These are phyloP conservation scores for Spodoptera exigua DNA, from an alignment of 2,888 invertebrate genomes.

Conservation along the genomic window DNA sequence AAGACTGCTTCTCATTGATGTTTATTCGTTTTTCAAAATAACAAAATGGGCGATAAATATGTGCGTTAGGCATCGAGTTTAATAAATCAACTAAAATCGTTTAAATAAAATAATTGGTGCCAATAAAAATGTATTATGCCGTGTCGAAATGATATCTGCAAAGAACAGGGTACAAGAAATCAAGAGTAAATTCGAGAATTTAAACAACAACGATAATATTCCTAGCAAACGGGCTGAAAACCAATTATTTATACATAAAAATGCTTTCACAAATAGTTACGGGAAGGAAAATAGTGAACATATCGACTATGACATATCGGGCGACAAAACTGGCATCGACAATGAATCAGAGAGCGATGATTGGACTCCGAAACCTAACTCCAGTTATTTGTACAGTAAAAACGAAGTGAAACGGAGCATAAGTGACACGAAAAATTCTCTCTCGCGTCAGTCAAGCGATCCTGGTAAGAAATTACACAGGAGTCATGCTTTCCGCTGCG, in stretches of 20 bases:
- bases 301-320: conserved; percentile 52
- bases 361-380: conserved; percentile 71
- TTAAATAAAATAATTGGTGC: conserved; percentile 32
- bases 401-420: conserved; percentile 72
- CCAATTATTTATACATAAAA: conserved; percentile 59
- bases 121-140: conserved; percentile 73
- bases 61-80: conserved; percentile 12
- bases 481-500: conserved; percentile 90
- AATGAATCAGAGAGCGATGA: conserved; percentile 65
- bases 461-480: conserved; percentile 89
- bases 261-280: conserved; percentile 30
- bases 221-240: conserved; percentile 43
- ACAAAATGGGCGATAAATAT: conserved; percentile 19
- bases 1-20: conserved; percentile 36
- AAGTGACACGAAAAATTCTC: conserved; percentile 73
- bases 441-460: conserved; percentile 84
- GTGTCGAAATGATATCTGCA: conserved; percentile 82
- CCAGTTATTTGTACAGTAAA: conserved; percentile 80
- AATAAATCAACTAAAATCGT: conserved; percentile 9
- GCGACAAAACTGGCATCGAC: conserved; percentile 51
- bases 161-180: conserved; percentile 90
- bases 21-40: conserved; percentile 17
- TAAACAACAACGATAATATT: conserved; percentile 74
- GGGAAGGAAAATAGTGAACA: conserved; percentile 56
- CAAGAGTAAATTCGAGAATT: conserved; percentile 90